Base-by-base conservation (phyloP, 37 sponge, comb jelly and placozoan species). In the Beroe forskalii region DNA sequence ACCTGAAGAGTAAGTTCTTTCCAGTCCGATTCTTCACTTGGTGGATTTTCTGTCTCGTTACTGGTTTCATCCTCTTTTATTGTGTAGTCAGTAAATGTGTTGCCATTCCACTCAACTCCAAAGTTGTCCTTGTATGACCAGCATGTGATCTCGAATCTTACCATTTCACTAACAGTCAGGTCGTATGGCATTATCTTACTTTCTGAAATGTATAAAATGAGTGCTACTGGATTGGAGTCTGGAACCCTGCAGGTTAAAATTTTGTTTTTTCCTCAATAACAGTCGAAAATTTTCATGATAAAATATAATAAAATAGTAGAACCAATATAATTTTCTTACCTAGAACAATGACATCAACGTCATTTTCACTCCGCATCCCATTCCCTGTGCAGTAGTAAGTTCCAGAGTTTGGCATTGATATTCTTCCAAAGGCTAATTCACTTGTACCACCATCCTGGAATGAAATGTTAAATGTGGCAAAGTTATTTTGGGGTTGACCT, bases 41-140 rank as follows among this genome's bases (percentile, higher is more conserved):
- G n/a, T n/a, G n/a, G n/a, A n/a, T n/a, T n/a, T n/a, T n/a, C n/a
- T n/a, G n/a, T n/a, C n/a, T n/a, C n/a, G n/a, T n/a, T n/a, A n/a
- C n/a, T n/a, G n/a, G n/a, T n/a, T n/a, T 48, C 55, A 48, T 48
- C 12, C 12, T 48, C 55, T 17, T 17, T 12, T 6, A 48, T 12
- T 6, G 55, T 48, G 55, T 48, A 48, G 55, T 48, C 12, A 48
- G 12, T 48, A 48, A 48, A 48, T 17, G 55, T 6, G 12, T 12
- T 48, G 12, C 55, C 55, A 48, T 48, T 48, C 12, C 6, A 48
- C 55, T 48, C 55, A 48, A 48, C 55, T 48, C 12, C 72, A 2
- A 69, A 69, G 38, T 69, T 17, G 12, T 69, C 72, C 32, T 36
- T 69, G 72, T 69, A 69, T 33, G 72, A 69, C 72, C 72, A 69